phyloP scores from a whole-genome alignment of 2,888 invertebrate genomes.

The Enchytraeus crypticus region DNA sequence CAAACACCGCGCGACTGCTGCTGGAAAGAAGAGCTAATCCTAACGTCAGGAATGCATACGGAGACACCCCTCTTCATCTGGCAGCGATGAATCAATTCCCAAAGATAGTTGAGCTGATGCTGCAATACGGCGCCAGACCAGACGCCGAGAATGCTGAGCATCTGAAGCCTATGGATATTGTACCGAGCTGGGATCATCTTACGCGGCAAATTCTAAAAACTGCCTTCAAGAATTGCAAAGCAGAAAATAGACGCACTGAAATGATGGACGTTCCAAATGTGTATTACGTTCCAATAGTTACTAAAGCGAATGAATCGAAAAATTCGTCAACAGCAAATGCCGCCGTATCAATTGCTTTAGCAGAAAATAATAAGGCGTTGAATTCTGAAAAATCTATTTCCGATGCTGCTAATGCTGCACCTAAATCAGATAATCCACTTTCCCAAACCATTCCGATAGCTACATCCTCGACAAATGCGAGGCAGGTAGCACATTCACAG shows the following conservation, averaged over 20 bases:
- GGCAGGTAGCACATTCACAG: too few species aligned
- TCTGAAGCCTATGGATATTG: neutral
- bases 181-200: neutral
- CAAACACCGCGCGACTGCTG: neutral
- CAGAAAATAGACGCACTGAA: neutral
- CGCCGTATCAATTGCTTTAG: too few species aligned
- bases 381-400: too few species aligned
- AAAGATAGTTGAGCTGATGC: neutral
- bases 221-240: neutral
- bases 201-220: neutral
- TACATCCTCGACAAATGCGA: too few species aligned
- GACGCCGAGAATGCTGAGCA: neutral
- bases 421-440: too few species aligned
- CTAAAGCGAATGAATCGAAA: too few species aligned
- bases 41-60: neutral
- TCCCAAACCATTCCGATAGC: too few species aligned
- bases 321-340: too few species aligned
- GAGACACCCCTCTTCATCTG: neutral
- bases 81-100: slow-evolving; percentile 1
- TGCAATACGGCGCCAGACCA: neutral
- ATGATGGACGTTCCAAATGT: neutral
- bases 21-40: neutral
- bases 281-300: neutral
- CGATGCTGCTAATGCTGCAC: too few species aligned
- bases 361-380: too few species aligned